phyloP scores from a whole-genome alignment of 2,113 vertebrate species.

The Onychostoma macrolepis region DNA sequence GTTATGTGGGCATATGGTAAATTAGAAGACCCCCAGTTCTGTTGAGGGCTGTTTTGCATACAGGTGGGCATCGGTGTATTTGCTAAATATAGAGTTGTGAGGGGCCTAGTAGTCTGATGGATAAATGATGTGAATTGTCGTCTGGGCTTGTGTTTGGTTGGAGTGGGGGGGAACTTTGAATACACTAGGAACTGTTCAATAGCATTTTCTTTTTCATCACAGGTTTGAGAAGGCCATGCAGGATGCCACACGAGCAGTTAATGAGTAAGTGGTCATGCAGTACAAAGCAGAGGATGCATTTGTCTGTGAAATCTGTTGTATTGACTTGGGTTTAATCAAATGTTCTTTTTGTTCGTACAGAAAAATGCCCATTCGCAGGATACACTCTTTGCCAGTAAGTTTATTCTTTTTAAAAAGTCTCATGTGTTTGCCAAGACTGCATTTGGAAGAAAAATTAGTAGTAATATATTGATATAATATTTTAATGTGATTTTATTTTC shows the following conservation, averaged over 20 bases:
- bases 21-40: slow-evolving; percentile 49
- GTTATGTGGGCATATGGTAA: slow-evolving; percentile 76
- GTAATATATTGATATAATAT: no score
- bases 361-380: slow-evolving; percentile 80
- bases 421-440: not conserved
- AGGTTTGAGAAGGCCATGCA: slow-evolving; percentile 83
- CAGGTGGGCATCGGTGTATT: slow-evolving; percentile 80
- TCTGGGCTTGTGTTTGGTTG: slow-evolving; percentile 14
- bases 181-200: not conserved
- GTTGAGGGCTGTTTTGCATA: slow-evolving; percentile 81
- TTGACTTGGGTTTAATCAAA: not conserved
- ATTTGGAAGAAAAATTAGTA: not conserved
- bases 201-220: slow-evolving; percentile 29
- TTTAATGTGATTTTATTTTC: not conserved
- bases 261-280: slow-evolving; percentile 74
- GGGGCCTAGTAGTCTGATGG: not conserved
- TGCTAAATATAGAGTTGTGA: slow-evolving; percentile 14
- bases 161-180: not conserved
- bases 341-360: slow-evolving; percentile 60
- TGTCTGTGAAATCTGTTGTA: not conserved
- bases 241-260: slow-evolving; percentile 67
- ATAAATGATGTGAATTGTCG: slow-evolving; percentile 1
- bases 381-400: slow-evolving; percentile 88
- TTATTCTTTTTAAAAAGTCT: not conserved
- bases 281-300: not conserved